Conservation (phyloP, 2,888 invertebrate genomes). For the Idaea dimidiata region DNA sequence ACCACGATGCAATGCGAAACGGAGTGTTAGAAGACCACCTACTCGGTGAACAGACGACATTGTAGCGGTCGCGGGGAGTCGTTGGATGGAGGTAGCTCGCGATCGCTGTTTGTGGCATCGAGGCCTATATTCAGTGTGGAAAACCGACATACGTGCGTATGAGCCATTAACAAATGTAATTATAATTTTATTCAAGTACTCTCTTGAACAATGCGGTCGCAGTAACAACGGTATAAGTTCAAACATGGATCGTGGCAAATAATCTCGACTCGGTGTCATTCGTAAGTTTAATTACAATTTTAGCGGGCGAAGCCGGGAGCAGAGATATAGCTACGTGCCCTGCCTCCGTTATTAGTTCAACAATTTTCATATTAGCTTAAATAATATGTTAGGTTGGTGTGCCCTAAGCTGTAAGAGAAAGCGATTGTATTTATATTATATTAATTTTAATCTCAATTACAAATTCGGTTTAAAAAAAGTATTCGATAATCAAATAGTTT, state of each 20-base stretch:
- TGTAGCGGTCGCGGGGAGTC: no score
- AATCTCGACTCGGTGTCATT: conserved; percentile 47
- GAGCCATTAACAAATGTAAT: no score
- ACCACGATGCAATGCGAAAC: no score
- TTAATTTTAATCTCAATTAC: no score
- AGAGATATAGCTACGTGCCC: conserved; percentile 56
- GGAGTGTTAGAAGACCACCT: no score
- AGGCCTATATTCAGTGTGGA: no score
- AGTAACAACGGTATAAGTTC: conserved; percentile 17
- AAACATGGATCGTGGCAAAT: conserved; percentile 30
- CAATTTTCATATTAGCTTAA: conserved; percentile 78
- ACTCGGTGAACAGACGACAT: no score
- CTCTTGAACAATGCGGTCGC: not conserved
- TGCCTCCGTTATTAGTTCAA: conserved; percentile 69
- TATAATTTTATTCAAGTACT: not conserved
- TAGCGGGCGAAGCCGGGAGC: conserved; percentile 35
- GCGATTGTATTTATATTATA: conserved; percentile 10
- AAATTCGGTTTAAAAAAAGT: no score
- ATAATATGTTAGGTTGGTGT: conserved; percentile 62
- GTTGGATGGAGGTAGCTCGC: no score
- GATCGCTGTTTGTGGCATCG: no score
- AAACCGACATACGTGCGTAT: no score
- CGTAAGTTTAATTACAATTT: conserved; percentile 54
- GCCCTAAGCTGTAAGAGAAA: conserved; percentile 17
- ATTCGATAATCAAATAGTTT: no score